These are phyloP conservation scores for Cherax destructor DNA, from an alignment of 1,140 invertebrate species.

Conservation along the genomic window DNA sequence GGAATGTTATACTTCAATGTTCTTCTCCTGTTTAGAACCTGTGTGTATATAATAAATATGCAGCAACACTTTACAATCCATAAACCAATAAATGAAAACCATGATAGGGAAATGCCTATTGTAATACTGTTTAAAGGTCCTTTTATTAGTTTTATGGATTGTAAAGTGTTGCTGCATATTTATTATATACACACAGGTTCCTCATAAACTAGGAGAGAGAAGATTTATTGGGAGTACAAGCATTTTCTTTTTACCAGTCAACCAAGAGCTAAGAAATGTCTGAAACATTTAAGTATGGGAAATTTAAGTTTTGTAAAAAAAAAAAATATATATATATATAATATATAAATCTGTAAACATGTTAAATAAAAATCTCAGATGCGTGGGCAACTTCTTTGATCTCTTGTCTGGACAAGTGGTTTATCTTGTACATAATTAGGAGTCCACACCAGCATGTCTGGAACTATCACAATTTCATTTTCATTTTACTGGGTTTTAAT, in stretches of 20 bases:
- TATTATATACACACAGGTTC: constrained; percentile 7
- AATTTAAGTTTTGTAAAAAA: constrained; percentile 1
- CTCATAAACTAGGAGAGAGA: background rate
- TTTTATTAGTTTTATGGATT: background rate
- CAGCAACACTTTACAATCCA: background rate
- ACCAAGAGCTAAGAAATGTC: background rate
- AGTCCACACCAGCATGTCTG: background rate
- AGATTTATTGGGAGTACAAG: constrained; percentile 5
- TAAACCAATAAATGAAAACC: background rate
- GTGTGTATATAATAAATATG: background rate
- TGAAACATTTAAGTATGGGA: background rate
- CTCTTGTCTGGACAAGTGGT: background rate
- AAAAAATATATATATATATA: background rate
- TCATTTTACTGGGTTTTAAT: constrained; percentile 4
- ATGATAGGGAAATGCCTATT: background rate
- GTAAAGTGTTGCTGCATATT: background rate
- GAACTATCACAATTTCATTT: constrained; percentile 13
- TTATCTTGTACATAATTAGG: background rate
- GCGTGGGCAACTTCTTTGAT: background rate
- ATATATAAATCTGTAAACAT: constrained; percentile 13
- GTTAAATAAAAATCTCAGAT: background rate
- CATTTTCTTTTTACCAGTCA: background rate
- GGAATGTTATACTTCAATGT: constrained; percentile 2
- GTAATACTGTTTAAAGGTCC: background rate
- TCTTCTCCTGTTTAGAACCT: background rate